A percentile compares a stretch with the other conserved stretches of the same genome.
These are phyloP conservation scores for human (Homo sapiens) DNA, from an alignment of 2,113 vertebrate species.

Conservation along the genomic window DNA sequence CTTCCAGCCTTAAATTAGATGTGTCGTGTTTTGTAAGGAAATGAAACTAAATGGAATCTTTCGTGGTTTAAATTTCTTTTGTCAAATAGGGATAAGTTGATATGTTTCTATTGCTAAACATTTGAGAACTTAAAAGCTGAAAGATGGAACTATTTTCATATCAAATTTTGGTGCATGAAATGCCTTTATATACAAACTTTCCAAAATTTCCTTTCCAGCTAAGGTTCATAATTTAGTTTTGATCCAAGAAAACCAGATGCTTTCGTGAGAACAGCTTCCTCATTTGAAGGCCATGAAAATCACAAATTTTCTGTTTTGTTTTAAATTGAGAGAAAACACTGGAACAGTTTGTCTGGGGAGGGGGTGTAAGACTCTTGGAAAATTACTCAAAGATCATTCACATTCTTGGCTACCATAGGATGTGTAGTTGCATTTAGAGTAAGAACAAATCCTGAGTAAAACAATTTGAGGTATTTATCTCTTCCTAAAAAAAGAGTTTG, in stretches of 20 bases:
- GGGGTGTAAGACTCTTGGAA: neutral
- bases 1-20: constrained; percentile 51
- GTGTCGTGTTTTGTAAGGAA: constrained; percentile 24
- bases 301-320: constrained; percentile 62
- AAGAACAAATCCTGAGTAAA: neutral
- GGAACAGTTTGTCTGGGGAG: neutral
- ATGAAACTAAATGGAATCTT: constrained; percentile 56
- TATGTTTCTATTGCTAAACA: constrained; percentile 66
- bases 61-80: constrained; percentile 62
- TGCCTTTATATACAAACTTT: constrained; percentile 66
- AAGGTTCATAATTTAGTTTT: constrained; percentile 62
- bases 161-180: constrained; percentile 60
- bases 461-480: constrained; percentile 36
- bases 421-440: neutral
- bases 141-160: constrained; percentile 72
- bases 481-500: neutral
- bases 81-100: constrained; percentile 49
- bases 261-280: constrained; percentile 65
- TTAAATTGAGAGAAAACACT: constrained; percentile 48
- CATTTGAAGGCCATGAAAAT: constrained; percentile 62
- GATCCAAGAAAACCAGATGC: constrained; percentile 75
- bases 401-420: neutral
- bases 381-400: constrained; percentile 16
- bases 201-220: constrained; percentile 64
- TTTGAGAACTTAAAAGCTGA: constrained; percentile 60